phyloP scores from a whole-genome alignment of 2,797 vertebrate genomes.

The Falco biarmicus region DNA sequence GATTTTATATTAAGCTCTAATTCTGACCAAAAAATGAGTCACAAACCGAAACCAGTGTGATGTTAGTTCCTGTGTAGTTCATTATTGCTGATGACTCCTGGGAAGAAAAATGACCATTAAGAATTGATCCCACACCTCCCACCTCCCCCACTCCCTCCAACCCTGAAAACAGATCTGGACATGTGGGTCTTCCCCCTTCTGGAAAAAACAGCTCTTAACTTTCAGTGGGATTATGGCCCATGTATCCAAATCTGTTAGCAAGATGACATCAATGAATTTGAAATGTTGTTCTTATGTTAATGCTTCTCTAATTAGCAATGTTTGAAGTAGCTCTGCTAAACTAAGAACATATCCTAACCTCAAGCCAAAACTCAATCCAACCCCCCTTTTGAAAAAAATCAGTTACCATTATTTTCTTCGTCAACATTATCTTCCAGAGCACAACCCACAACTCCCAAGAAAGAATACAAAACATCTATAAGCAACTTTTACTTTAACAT shows the following conservation, averaged over 20 bases:
- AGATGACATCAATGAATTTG: slow-evolving; percentile 64
- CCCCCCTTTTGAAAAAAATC: slow-evolving; percentile 17
- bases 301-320: slow-evolving; percentile 62
- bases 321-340: slow-evolving; percentile 66
- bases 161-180: background rate
- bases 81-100: background rate
- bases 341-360: slow-evolving; percentile 53
- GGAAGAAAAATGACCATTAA: background rate
- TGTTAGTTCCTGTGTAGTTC: background rate
- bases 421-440: background rate
- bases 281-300: slow-evolving; percentile 63
- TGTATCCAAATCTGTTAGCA: slow-evolving; percentile 64
- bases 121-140: background rate
- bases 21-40: background rate
- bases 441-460: background rate
- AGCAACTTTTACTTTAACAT: background rate
- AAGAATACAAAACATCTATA: background rate
- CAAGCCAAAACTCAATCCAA: slow-evolving; percentile 44
- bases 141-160: background rate
- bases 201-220: slow-evolving; percentile 17
- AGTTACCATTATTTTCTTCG: slow-evolving; percentile 42
- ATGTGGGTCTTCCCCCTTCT: background rate
- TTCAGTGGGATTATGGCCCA: background rate
- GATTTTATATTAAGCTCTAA: background rate
- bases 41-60: slow-evolving; percentile 1